phyloP scores from a whole-genome alignment of 2,888 invertebrate species.

The Nephrotoma flavescens region DNA sequence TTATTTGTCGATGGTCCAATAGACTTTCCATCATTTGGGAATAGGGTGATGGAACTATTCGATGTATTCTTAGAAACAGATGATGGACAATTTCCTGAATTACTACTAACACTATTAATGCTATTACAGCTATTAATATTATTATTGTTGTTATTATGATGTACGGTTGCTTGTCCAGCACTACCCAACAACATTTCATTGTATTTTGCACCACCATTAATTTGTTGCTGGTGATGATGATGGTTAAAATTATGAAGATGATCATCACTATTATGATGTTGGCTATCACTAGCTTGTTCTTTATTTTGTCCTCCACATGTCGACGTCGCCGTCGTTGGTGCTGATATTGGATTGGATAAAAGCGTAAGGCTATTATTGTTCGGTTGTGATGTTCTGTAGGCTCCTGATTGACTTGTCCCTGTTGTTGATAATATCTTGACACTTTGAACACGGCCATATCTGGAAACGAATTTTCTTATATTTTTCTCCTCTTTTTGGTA shows the following conservation, averaged over 20 bases:
- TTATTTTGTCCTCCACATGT: neutral
- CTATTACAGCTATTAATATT: neutral
- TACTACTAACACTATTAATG: conserved; percentile 23
- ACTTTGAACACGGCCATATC: conserved; percentile 96
- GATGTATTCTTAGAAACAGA: conserved; percentile 11
- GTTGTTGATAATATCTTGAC: conserved; percentile 70
- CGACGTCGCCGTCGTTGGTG: conserved; percentile 4
- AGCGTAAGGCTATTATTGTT: neutral
- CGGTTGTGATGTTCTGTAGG: neutral
- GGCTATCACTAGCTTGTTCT: neutral
- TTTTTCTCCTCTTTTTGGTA: neutral
- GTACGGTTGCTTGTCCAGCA: neutral
- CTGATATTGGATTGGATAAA: conserved; percentile 6
- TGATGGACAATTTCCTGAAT: conserved; percentile 21
- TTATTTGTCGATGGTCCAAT: conserved; percentile 9
- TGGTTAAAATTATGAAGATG: neutral
- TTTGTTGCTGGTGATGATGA: neutral
- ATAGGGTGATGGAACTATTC: neutral
- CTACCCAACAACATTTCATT: neutral
- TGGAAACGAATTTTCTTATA: conserved; percentile 32
- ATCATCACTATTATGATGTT: neutral
- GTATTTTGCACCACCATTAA: neutral
- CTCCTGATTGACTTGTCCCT: conserved; percentile 7
- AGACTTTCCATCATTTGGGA: conserved; percentile 11
- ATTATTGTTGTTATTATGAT: neutral